Evolutionary conservation across 35 echinoderm and acorn worm species (phyloP), one percentile per base, ranked within the genome.

Genomic region (Apostichopus japonicus): DNA sequence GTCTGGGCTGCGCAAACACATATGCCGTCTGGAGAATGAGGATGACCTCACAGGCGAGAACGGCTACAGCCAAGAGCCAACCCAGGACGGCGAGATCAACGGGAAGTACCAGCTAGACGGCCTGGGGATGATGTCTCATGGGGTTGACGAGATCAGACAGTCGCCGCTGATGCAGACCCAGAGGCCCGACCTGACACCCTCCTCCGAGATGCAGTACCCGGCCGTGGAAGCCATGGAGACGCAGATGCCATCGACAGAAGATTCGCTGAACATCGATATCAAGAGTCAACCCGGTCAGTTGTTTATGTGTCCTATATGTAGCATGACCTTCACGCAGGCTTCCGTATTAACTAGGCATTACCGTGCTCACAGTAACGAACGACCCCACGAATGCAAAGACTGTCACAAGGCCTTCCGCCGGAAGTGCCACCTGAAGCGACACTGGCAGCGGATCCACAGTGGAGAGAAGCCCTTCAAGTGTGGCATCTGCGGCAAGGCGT

Each of bases 381-480:
- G 96, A 14, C 96, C 96, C 25, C 95, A 96, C 78, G 96, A 95
- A 72, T 98, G 96, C 90, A 93, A 93, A 21, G 96, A 98, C 63
- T 98, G 96, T 78, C 96, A 95, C 53, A 93, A 95, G 25, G 96
- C 96, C 25, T 98, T 98, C 67, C 92, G 96, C 44, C 83, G 96
- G 15, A 98, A 98, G 86, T 98, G 96, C 93, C 96, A 98, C 75
- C 67, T 98, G n/a, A 98, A 98, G 87, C 94, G 96, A 8, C 96
- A 98, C 75, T 98, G 96, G 96, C 96, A 98, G 87, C 90, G 96
- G 9, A 98, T 98, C 59, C 96, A 98, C 91, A 98, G 96, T 56
- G 96, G 96, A 22, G 96, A 98, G 90, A 98, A 98, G 72, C 96
- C 96, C 25, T 98, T 98, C 82, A 98, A 98, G 77, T 98, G 96